Conservation (phyloP, 2,888 invertebrate genomes). For the Scrobipalpa costella region DNA sequence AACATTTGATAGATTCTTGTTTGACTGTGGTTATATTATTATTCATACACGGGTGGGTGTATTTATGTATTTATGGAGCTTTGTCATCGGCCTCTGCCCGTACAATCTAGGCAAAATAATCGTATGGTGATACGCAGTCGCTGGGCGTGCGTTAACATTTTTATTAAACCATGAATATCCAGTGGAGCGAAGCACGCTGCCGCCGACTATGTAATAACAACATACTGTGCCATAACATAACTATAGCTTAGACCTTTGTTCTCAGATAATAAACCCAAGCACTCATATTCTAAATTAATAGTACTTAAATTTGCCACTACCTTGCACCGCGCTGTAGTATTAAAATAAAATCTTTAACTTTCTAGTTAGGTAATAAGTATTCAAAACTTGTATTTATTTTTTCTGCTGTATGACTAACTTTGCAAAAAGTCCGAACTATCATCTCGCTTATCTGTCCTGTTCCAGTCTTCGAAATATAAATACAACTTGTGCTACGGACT, state of each 20-base stretch:
- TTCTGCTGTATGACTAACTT: too few relatives aligned
- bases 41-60: neutral
- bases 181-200: slow-evolving; percentile 29
- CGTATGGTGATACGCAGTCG: slow-evolving; percentile 40
- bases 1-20: neutral
- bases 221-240: slow-evolving; percentile 3
- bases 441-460: too few relatives aligned
- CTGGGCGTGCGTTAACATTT: slow-evolving; percentile 42
- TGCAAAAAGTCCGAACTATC: too few relatives aligned
- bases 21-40: too few relatives aligned
- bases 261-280: too few relatives aligned
- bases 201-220: slow-evolving; percentile 18
- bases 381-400: too few relatives aligned
- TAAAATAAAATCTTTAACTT: too few relatives aligned
- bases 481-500: too few relatives aligned
- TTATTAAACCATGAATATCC: slow-evolving; percentile 44
- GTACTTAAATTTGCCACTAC: neutral
- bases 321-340: too few relatives aligned
- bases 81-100: neutral
- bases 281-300: neutral
- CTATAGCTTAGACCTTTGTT: too few relatives aligned
- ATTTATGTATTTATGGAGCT: neutral
- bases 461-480: too few relatives aligned
- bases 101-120: slow-evolving; percentile 35
- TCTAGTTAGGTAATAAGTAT: too few relatives aligned